Evolutionary conservation across 2,888 invertebrate genomes (phyloP), one percentile per base, ranked within the genome.

Genomic region (Stratiomys singularior): DNA sequence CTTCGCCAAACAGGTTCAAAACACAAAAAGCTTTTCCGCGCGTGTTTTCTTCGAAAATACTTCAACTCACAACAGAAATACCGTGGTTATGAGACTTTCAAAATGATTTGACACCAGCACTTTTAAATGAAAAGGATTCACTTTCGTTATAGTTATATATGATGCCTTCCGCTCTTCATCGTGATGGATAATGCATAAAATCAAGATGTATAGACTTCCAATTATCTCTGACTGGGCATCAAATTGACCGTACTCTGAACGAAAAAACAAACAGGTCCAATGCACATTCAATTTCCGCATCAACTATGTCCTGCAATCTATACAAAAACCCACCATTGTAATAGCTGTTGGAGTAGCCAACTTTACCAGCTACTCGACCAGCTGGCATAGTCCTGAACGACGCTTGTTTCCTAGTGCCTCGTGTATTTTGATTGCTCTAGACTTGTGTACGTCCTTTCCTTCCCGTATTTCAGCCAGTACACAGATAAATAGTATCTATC

Each of bases 281-380:
- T n/a, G 52, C 15, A 52, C 52, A 52, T 52, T 52, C 18, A 52
- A 52, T 52, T 52, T 52, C 15, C 52, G 52, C 52, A 18, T 52
- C n/a, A 52, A 37, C 37, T 37, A 3, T 37, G 52, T 9, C 52
- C 30, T 3, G 28, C 18, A 66, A 63, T 27, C 27, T n/a, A 5
- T 37, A 9, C 25, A 21, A 27, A 64, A 44, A 9, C 44, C 67
- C 81, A 87, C 87, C 87, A 81, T 85, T 86, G 77, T 87, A 87
- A 78, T 84, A 85, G 80, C 85, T 85, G 82, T 86, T 86, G 80
- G 87, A 87, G 81, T 84, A 87, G 76, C 87, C 87, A 82, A 86
- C 86, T 81, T 87, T 87, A 80, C 87, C 87, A 81, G 87, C 87
- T 79, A 87, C 87, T 79, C 87, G 85, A 82, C 87, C 87, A 71